These are phyloP conservation scores for Centruroides sculpturatus DNA, from an alignment of 1,140 invertebrate genomes.

Conservation along the genomic window DNA sequence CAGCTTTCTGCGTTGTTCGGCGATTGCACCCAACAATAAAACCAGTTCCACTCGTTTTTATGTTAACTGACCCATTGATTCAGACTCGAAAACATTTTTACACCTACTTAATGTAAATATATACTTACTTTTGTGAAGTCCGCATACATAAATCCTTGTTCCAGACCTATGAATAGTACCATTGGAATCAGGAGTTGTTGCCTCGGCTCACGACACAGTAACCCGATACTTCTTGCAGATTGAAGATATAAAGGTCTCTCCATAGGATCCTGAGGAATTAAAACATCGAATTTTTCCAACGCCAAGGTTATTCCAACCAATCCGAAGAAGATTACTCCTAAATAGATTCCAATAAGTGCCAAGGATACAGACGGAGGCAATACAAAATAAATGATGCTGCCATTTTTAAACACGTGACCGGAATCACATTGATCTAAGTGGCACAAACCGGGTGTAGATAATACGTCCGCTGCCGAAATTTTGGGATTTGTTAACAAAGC, in stretches of 20 bases:
- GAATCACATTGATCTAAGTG: constrained; percentile 5
- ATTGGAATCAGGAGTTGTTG: constrained; percentile 28
- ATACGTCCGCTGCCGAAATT: constrained; percentile 2
- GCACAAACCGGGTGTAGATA: constrained; percentile 7
- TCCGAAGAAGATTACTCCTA: constrained; percentile 12
- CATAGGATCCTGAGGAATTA: constrained; percentile 18
- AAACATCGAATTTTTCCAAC: constrained; percentile 17
- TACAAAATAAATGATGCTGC: constrained; percentile 11
- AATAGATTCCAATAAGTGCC: constrained; percentile 9
- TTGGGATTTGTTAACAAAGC: background rate
- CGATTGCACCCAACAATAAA: no score
- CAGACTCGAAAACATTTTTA: no score
- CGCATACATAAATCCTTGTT: constrained; percentile 32
- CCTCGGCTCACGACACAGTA: constrained; percentile 23
- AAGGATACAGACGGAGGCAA: constrained; percentile 12
- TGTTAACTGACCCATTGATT: no score
- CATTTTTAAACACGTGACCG: constrained; percentile 8
- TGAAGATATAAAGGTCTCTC: constrained; percentile 13
- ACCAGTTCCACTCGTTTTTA: no score
- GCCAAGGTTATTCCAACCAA: constrained; percentile 11
- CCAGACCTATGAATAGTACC: constrained; percentile 29
- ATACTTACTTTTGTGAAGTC: constrained; percentile 32
- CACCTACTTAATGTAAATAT: background rate
- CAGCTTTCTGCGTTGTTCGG: no score
- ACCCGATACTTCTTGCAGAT: constrained; percentile 11